phyloP scores from a whole-genome alignment of 2,113 vertebrate species.

The Oxygymnocypris stewartii region DNA sequence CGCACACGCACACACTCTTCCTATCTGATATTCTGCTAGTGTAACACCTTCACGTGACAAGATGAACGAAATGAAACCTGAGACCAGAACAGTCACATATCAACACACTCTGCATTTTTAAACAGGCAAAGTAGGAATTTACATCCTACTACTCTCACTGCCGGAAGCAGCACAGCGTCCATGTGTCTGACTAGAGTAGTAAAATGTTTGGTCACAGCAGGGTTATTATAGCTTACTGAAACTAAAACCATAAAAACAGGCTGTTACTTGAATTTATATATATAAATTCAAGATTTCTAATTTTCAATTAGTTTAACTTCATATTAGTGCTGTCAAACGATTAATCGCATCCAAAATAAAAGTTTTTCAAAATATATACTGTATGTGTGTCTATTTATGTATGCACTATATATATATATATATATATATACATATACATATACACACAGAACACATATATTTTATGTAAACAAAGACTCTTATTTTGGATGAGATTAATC shows the following conservation, averaged over 20 bases:
- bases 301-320: too few relatives aligned
- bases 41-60: conserved; percentile 10
- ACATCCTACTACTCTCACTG: not conserved
- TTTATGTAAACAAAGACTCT: too few relatives aligned
- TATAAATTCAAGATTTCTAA: too few relatives aligned
- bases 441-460: too few relatives aligned
- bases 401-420: too few relatives aligned
- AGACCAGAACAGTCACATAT: conserved; percentile 29
- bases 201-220: not conserved
- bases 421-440: too few relatives aligned
- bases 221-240: not conserved
- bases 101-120: conserved; percentile 52
- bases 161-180: not conserved
- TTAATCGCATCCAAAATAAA: too few relatives aligned
- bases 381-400: too few relatives aligned
- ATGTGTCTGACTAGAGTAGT: not conserved
- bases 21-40: not conserved
- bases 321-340: too few relatives aligned
- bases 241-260: not conserved
- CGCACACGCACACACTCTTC: not conserved
- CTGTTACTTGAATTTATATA: too few relatives aligned
- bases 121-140: conserved; percentile 16
- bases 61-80: conserved; percentile 4
- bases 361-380: too few relatives aligned
- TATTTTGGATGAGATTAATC: too few relatives aligned